Conservation (phyloP, 1,140 invertebrate genomes). For the Agrilus planipennis region DNA sequence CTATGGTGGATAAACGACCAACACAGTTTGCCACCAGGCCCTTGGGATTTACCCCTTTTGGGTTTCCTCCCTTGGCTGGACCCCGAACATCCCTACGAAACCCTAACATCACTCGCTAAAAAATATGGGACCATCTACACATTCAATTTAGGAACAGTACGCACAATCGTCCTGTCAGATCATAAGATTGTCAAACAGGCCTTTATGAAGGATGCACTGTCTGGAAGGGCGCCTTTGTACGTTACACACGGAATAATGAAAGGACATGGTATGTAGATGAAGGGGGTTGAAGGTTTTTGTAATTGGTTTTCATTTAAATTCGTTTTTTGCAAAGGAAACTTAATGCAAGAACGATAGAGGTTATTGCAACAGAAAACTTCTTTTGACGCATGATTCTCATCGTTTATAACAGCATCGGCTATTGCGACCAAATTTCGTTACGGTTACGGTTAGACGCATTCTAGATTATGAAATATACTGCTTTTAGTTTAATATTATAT, state of each 20-base stretch:
- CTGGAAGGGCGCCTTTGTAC: constrained; percentile 64
- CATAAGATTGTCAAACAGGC: constrained; percentile 53
- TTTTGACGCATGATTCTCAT: no score
- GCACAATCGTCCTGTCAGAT: constrained; percentile 62
- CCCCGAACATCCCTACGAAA: constrained; percentile 50
- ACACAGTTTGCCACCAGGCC: constrained; percentile 69
- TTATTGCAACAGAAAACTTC: no score
- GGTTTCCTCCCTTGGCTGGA: constrained; percentile 68
- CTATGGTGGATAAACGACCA: no score
- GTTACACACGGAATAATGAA: constrained; percentile 77
- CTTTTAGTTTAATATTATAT: no score
- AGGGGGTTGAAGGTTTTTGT: no score
- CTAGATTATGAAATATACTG: no score
- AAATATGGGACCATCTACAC: constrained; percentile 61
- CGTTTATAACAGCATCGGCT: no score
- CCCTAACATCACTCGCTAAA: constrained; percentile 48
- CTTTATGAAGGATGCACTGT: constrained; percentile 54
- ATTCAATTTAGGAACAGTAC: constrained; percentile 57
- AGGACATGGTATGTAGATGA: constrained; percentile 56
- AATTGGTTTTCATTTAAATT: no score
- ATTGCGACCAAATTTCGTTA: no score
- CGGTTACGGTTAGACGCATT: no score
- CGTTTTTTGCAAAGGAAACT: no score
- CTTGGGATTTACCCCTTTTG: constrained; percentile 59
- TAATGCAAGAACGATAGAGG: no score